Conservation (phyloP, 1,140 invertebrate species). For the Yoshiicerus persimilis region DNA sequence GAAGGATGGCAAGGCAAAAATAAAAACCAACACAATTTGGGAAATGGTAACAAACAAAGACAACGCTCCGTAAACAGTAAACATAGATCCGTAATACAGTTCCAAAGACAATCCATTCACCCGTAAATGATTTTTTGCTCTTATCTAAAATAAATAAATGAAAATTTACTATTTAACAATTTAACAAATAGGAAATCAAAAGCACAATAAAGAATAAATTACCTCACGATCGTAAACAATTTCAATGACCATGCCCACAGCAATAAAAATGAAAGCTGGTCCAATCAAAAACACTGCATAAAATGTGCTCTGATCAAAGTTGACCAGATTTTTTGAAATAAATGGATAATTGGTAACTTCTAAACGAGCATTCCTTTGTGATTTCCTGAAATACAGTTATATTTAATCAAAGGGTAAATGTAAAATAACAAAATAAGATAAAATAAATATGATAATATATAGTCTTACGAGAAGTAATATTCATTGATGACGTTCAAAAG, state of each 20-base stretch:
- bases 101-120: constrained; percentile 76
- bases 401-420: too few relatives aligned
- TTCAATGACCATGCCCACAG: constrained; percentile 70
- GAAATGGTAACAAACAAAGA: constrained; percentile 52
- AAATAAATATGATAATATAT: too few relatives aligned
- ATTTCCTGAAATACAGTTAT: background rate
- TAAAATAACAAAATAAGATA: too few relatives aligned
- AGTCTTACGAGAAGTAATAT: constrained; percentile 70
- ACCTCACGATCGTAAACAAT: constrained; percentile 83
- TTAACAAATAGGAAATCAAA: background rate
- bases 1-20: constrained; percentile 51
- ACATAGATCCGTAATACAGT: constrained; percentile 75
- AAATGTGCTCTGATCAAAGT: constrained; percentile 34
- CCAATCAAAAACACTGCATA: constrained; percentile 46
- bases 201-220: constrained; percentile 45
- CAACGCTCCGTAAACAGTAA: constrained; percentile 68
- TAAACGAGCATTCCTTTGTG: background rate
- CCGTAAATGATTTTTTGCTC: constrained; percentile 77
- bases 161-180: background rate
- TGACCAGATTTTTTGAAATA: background rate
- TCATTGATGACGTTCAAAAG: constrained; percentile 68
- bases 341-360: constrained; percentile 44
- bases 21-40: constrained; percentile 33
- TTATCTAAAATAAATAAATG: constrained; percentile 64
- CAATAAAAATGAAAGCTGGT: constrained; percentile 31